A percentile compares a stretch with the other conserved stretches of the same genome.
Conservation (phyloP, 2,888 invertebrate species). For the Aporophyla nigra region DNA sequence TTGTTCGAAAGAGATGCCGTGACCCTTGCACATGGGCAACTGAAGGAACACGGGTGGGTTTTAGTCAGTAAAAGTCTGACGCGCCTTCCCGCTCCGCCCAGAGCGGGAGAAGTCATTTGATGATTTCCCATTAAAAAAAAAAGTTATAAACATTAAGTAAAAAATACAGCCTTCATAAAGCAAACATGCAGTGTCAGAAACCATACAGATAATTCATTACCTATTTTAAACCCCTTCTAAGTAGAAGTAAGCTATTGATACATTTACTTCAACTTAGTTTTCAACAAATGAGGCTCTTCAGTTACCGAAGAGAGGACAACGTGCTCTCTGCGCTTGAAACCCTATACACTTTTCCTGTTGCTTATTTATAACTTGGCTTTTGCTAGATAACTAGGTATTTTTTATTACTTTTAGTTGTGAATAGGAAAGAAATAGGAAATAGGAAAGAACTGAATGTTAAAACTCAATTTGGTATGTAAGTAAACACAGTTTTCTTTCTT, state of each 20-base stretch:
- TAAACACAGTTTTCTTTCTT: neutral
- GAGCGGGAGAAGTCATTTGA: too few relatives aligned
- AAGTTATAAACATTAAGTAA: neutral
- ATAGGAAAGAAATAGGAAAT: too few relatives aligned
- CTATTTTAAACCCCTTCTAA: neutral
- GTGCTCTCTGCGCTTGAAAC: neutral
- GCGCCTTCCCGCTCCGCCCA: too few relatives aligned
- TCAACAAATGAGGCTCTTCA: conserved; percentile 15
- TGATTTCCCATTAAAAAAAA: too few relatives aligned
- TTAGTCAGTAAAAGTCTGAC: too few relatives aligned
- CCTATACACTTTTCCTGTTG: neutral
- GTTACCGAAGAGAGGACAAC: neutral
- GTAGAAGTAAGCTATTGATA: neutral
- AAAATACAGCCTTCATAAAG: neutral
- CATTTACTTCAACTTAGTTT: conserved; percentile 16
- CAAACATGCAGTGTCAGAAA: neutral
- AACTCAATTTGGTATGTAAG: neutral
- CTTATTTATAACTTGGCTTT: conserved; percentile 6
- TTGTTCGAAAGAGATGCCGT: too few relatives aligned
- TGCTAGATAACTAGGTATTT: too few relatives aligned
- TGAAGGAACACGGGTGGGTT: too few relatives aligned
- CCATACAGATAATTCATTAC: neutral
- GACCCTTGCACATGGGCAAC: too few relatives aligned
- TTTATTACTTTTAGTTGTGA: too few relatives aligned
- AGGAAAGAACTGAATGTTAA: neutral